Percentiles rank a stretch among this genome's conserved stretches.
These are phyloP conservation scores for Paragorgia papillata DNA, from an alignment of 92 coral and sea anemone genomes.

Conservation along the genomic window DNA sequence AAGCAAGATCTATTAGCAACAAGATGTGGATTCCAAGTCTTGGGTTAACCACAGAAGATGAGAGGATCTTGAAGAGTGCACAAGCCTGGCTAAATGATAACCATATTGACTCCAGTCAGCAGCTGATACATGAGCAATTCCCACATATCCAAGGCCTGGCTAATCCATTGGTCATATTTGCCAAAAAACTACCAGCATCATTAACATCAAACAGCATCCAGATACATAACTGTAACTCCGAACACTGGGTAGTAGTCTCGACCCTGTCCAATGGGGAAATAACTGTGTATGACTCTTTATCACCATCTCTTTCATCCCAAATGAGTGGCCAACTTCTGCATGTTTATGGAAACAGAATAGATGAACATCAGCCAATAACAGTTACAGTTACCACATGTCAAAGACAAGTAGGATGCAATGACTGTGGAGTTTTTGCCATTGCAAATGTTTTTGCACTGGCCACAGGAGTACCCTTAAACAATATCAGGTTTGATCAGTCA, in stretches of 20 bases:
- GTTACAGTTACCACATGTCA: conserved; percentile 46
- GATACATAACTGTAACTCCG: conserved; percentile 11
- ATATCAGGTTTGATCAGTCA: conserved; percentile 30
- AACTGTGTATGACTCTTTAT: conserved; percentile 17
- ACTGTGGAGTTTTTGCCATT: conserved; percentile 62
- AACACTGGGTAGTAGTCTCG: conserved; percentile 16
- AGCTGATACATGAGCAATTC: too few relatives aligned
- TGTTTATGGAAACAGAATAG: neutral
- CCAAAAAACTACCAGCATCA: neutral
- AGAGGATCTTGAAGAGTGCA: too few relatives aligned
- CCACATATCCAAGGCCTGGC: too few relatives aligned
- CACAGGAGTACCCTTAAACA: conserved; percentile 35
- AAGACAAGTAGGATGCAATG: conserved; percentile 39
- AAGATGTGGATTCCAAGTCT: too few relatives aligned
- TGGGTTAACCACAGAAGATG: too few relatives aligned
- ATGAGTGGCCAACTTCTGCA: neutral
- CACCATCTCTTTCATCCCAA: conserved; percentile 5
- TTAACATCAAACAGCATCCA: too few relatives aligned
- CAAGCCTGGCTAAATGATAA: too few relatives aligned
- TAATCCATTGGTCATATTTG: too few relatives aligned
- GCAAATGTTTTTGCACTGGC: conserved; percentile 53
- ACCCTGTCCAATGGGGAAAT: neutral
- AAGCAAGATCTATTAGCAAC: too few relatives aligned
- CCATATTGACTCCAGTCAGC: too few relatives aligned
- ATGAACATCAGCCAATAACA: neutral